phyloP scores from a whole-genome alignment of 2,888 invertebrate species.

The Pseudococcus viburni region DNA sequence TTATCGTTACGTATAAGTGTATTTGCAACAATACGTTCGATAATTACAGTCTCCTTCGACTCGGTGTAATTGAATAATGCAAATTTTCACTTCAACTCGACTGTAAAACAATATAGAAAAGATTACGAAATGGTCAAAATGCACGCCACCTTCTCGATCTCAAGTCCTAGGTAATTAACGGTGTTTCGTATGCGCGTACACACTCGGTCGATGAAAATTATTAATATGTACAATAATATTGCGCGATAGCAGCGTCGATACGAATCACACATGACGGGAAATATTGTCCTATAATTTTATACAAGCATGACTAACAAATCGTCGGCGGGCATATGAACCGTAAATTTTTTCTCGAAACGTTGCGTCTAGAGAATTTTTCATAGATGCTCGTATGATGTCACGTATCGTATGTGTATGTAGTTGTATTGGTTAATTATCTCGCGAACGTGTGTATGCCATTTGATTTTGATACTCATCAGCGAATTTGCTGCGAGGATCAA shows the following conservation, averaged over 20 bases:
- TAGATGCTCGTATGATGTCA: neutral
- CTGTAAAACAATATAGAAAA: constrained; percentile 28
- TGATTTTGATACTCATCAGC: constrained; percentile 13
- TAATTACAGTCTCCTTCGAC: constrained; percentile 48
- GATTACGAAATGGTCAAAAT: constrained; percentile 26
- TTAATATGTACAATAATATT: constrained; percentile 5
- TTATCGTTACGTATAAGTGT: neutral
- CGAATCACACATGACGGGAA: constrained; percentile 43
- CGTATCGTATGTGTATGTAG: neutral
- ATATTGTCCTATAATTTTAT: constrained; percentile 48
- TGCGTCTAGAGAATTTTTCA: neutral
- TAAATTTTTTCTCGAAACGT: constrained; percentile 17
- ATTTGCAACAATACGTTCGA: constrained; percentile 12
- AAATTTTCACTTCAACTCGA: constrained; percentile 23
- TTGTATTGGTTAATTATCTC: constrained; percentile 30
- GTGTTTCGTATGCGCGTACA: constrained; percentile 1
- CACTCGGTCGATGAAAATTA: constrained; percentile 2
- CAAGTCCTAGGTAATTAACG: constrained; percentile 20
- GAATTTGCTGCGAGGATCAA: constrained; percentile 16
- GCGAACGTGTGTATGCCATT: constrained; percentile 8
- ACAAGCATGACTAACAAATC: constrained; percentile 3
- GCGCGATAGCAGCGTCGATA: neutral
- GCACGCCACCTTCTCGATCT: neutral
- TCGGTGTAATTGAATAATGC: neutral
- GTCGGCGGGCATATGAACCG: constrained; percentile 16